Percentiles rank a stretch among this genome's conserved stretches.
Conservation (phyloP, 2,888 invertebrate species). For the Antitype chi region DNA sequence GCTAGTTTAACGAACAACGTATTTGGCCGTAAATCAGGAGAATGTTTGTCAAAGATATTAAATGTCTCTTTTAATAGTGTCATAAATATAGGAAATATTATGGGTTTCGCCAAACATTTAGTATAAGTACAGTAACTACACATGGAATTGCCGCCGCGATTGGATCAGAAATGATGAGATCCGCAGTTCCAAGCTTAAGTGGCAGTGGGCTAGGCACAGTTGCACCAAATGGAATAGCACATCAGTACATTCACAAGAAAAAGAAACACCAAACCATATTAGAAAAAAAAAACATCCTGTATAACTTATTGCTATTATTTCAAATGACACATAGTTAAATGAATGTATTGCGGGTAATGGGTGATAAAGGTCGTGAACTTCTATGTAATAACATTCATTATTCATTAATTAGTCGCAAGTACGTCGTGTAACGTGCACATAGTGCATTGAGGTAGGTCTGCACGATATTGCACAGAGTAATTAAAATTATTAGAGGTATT, state of each 20-base stretch:
- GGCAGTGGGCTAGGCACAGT: not conserved
- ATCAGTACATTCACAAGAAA: not conserved
- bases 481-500: constrained; percentile 25
- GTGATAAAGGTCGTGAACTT: constrained; percentile 66
- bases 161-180: not conserved
- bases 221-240: not conserved
- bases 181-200: not conserved
- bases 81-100: constrained; percentile 67
- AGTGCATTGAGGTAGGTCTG: constrained; percentile 73
- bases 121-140: not conserved
- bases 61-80: constrained; percentile 69
- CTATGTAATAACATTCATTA: constrained; percentile 51
- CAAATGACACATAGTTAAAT: constrained; percentile 12
- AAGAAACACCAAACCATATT: not conserved
- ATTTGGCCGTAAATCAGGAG: constrained; percentile 43
- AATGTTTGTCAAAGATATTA: constrained; percentile 78
- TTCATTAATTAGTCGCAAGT: constrained; percentile 53
- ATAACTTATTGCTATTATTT: not conserved
- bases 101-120: constrained; percentile 1
- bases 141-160: not conserved
- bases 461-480: constrained; percentile 64
- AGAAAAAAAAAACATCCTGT: not conserved
- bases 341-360: constrained; percentile 22
- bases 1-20: not conserved
- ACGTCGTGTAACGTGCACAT: constrained; percentile 53